Evolutionary conservation across 2,888 invertebrate species (phyloP), one percentile per base, ranked within the genome.

Genomic region (Disparrhopalites patrizii): DNA sequence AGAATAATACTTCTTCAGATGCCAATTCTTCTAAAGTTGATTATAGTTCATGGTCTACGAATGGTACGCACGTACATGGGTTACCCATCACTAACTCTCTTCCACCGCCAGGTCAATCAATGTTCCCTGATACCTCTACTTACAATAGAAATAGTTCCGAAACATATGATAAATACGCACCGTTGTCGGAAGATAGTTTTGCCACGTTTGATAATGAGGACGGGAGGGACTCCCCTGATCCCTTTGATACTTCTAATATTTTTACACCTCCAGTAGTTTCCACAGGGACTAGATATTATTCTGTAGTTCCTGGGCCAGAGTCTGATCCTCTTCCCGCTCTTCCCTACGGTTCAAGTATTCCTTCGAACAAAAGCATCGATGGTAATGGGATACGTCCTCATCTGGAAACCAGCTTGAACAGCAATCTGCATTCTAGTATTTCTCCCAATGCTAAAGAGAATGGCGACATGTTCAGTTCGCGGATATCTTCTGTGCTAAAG

Each of bases 191-290:
- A 15, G 68, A 68, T 27, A 63, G 68, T 30, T 67, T 62, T 33
- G 52, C 68, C 13, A 25, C 66, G 2, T 52, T 15, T 30, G 18
- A 20, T 15, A 18, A 36, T 36, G 28, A n/a, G 23, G 30, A 56
- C 36, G 30, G 30, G 5, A 18, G 38, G 3, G 43, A 61, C 3
- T 75, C 77, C 25, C 79, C 79, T 8, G 87, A 88, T 80, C 88
- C 88, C 0, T 88, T 88, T 73, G 88, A 88, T 74, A 88, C 88
- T 0, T 85, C 85, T 0, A 74, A 70, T 60, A 61, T 72, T 33
- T 30, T 70, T 3, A 75, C 77, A 0, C 77, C 77, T 2, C 78
- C 78, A 4, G 75, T 76, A 3, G 74, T 76, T 10, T 36, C 54
- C 8, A 66, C 65, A 15, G 60, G 70, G 58, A 60, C 57, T 20